phyloP scores from a whole-genome alignment of 2,797 vertebrate species.

The Lacerta viridis region DNA sequence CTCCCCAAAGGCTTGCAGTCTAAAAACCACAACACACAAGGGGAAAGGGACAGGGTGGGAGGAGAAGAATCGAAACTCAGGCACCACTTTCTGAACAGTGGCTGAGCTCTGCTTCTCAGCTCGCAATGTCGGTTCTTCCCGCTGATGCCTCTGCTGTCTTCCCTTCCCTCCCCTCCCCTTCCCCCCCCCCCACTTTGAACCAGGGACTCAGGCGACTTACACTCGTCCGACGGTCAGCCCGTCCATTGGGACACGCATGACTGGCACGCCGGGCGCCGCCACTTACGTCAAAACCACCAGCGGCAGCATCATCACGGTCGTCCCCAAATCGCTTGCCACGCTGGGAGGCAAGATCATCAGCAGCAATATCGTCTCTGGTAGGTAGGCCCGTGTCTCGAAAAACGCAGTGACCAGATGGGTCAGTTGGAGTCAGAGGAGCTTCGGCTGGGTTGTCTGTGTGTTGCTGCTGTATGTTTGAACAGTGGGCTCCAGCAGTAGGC shows the following conservation, averaged over 20 bases:
- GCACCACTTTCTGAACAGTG: too few species aligned
- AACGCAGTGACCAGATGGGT: accelerated
- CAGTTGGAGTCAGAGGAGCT: not conserved
- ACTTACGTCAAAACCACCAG: conserved; percentile 98
- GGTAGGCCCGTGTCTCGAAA: conserved; percentile 55
- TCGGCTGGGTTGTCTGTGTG: not conserved
- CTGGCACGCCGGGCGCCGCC: conserved; percentile 89
- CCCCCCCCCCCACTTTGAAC: not conserved
- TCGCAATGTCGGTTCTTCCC: too few species aligned
- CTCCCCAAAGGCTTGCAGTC: too few species aligned
- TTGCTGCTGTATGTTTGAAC: too few species aligned
- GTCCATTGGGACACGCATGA: conserved; percentile 89
- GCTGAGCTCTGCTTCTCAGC: too few species aligned
- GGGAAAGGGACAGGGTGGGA: too few species aligned
- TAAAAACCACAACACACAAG: too few species aligned
- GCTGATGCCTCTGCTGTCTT: not conserved
- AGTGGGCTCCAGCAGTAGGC: too few species aligned
- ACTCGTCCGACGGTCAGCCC: conserved; percentile 91
- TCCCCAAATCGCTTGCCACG: conserved; percentile 95
- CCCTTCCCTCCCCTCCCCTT: too few species aligned
- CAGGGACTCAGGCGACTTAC: conserved; percentile 93
- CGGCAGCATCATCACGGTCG: conserved; percentile 98
- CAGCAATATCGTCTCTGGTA: conserved; percentile 97
- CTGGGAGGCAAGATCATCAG: conserved; percentile 98
- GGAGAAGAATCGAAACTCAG: too few species aligned